phyloP scores from a whole-genome alignment of 2,888 invertebrate species.

The Microplitis manilae region DNA sequence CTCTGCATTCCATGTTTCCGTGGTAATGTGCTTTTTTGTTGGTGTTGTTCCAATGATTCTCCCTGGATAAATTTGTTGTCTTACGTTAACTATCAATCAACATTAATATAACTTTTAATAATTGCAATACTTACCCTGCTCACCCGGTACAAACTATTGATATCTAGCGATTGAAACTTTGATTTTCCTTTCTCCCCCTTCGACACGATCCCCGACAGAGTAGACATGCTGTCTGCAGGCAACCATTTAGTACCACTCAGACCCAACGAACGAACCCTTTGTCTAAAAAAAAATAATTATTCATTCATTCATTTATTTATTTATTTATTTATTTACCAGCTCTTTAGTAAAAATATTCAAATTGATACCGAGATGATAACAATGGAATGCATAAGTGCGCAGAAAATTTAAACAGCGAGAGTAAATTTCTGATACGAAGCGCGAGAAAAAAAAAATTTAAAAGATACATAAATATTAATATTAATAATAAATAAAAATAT shows the following conservation, averaged over 20 bases:
- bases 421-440: neutral
- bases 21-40: conserved; percentile 90
- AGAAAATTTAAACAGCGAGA: neutral
- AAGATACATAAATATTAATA: neutral
- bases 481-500: neutral
- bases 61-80: conserved; percentile 75
- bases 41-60: conserved; percentile 89
- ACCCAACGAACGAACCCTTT: conserved; percentile 86
- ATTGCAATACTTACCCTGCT: conserved; percentile 79
- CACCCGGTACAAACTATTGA: conserved; percentile 95
- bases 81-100: neutral
- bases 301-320: conserved; percentile 5
- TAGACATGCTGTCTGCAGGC: conserved; percentile 97
- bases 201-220: conserved; percentile 91
- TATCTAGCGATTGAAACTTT: conserved; percentile 97
- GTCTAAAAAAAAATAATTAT: conserved; percentile 70
- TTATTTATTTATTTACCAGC: neutral
- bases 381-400: neutral
- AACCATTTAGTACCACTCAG: conserved; percentile 88
- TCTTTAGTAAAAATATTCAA: neutral
- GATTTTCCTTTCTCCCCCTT: conserved; percentile 92
- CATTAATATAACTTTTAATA: neutral
- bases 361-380: neutral
- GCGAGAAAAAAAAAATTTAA: neutral
- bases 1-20: conserved; percentile 99